Evolutionary conservation across 2,888 invertebrate species (phyloP), one percentile per base, ranked within the genome.

Genomic region (Gibbula magus): DNA sequence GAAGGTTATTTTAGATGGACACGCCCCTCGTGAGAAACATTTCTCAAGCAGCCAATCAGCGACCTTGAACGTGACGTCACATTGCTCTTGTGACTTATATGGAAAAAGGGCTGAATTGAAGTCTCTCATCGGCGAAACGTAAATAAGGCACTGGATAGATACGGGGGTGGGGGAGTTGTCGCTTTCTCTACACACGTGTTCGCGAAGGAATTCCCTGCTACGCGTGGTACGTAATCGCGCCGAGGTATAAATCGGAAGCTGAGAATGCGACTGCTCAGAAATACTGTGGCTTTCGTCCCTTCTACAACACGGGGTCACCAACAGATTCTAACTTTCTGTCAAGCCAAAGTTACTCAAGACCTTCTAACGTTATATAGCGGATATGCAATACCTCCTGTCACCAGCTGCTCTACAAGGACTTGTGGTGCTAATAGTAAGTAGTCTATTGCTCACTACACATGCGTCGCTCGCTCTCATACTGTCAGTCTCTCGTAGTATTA

Each of bases 21-120:
- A 39, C 70, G 70, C 70, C 70, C 70, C 70, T 70, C 70, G 70
- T 70, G 70, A 70, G 70, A 70, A 70, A 70, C 70, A 70, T 70
- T 70, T 32, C 39, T 32, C 39, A 18, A 35, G 18, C n/a, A 39
- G 39, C 70, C 70, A 70, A 70, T 70, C 70, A 39, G 39, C 7
- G 20, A n/a, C 18, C 16, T n/a, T n/a, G 29, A 32, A n/a, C 20
- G 70, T 70, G 70, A 70, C 70, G 70, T 70, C 70, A 70, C 32
- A 39, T 20, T 10, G 5, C 8, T 39, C 32, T 32, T 39, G 39
- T 70, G 70, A 70, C 70, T n/a, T 35, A 70, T 70, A 70, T 70
- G 70, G 70, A 39, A 70, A 39, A 70, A 70, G 70, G 70, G 39
- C 10, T 70, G 70, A 70, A 70, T 70, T 70, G 70, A 70, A 70